Base-by-base conservation (phyloP, 2,113 vertebrate species). In the Erpornis zantholeuca region DNA sequence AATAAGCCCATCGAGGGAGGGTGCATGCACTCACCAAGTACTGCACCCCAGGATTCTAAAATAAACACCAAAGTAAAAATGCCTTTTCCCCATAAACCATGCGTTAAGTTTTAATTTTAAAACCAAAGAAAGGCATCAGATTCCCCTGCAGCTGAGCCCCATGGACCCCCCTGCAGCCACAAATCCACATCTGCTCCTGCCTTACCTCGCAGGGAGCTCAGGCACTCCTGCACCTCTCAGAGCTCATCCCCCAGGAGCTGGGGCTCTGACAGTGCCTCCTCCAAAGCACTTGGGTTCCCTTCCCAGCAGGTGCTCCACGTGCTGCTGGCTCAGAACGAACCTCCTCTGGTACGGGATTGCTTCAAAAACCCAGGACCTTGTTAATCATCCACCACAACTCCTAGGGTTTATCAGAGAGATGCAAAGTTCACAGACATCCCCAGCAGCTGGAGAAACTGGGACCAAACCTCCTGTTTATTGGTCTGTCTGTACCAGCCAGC, bases 171-270 rank as follows among this genome's bases (percentile, higher is more conserved):
- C 72, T 12, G 35, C 29, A 44, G 56, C 56, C 59, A 12, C 44
- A 5, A 6, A 8, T 0, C 4, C 42, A 4, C 8, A 2, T 1
- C 63, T 25, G 28, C 28, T 0, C 7, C 1, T 10, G 36, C 71
- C 94, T 68, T 50, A 44, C 82, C 88, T 85, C 2, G 29, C 66
- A 15, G 1, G 0, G 54, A 25, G 33, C 73, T 73, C 68, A 22
- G 63, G 75, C 22, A 1, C 47, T 38, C 5, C 6, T 9, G 59
- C 60, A 11, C 29, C 2, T 7, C 2, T 2, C 42, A 15, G 69
- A 4, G 53, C 18, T 75, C 61, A 47, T 76, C 84, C 73, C 38
- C 27, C 19, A 22, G 0, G 21, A 3, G 52, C 13, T 2, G 14
- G 1, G 12, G 1, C 35, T 45, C 4, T 4, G 24, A 5, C 36